Conservation (phyloP, 2,888 invertebrate genomes). For the Junonia oenone region DNA sequence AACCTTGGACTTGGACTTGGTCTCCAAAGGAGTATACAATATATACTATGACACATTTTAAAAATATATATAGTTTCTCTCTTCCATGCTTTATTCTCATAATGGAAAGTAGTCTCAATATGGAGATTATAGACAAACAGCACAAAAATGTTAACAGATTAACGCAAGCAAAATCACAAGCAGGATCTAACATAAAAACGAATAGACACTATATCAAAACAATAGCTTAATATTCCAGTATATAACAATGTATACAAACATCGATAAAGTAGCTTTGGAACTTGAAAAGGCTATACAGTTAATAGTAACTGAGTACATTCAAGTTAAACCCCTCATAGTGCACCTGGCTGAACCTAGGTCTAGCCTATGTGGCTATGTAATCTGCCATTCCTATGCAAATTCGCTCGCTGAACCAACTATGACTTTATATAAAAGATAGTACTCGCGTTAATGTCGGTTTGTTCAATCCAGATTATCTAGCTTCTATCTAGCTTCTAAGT, state of each 20-base stretch:
- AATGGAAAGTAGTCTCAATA: no score
- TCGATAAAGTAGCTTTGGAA: slow-evolving; percentile 6
- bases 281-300: slow-evolving; percentile 27
- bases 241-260: slow-evolving; percentile 1
- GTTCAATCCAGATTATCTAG: not conserved
- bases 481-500: no score
- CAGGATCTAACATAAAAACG: no score
- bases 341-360: slow-evolving; percentile 47
- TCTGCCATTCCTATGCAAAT: slow-evolving; percentile 78
- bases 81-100: no score
- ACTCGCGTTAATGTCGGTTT: slow-evolving; percentile 33
- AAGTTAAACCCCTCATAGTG: slow-evolving; percentile 31
- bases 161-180: no score
- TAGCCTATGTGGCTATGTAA: slow-evolving; percentile 69
- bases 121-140: no score
- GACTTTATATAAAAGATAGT: slow-evolving; percentile 59
- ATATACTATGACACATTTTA: no score
- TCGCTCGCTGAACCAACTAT: slow-evolving; percentile 70
- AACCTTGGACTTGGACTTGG: no score
- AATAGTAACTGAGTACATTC: slow-evolving; percentile 31
- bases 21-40: no score
- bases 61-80: no score
- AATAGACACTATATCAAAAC: not conserved
- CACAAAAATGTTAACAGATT: no score
- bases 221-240: not conserved